Conservation (phyloP, 2,797 vertebrate genomes). For the Varecia variegata region DNA sequence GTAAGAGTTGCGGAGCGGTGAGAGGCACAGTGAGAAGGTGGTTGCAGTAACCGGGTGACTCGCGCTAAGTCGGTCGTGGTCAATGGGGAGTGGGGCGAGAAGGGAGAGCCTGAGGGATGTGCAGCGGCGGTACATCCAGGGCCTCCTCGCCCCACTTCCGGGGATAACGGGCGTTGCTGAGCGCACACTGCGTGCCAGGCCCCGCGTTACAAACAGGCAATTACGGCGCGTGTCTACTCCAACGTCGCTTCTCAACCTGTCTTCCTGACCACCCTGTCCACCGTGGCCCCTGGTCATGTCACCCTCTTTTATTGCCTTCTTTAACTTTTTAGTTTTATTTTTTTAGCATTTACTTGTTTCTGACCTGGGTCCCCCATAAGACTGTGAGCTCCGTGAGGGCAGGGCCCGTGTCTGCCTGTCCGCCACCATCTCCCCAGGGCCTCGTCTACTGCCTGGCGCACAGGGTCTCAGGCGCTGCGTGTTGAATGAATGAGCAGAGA, state of each 20-base stretch:
- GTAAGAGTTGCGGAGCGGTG: neutral
- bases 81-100: neutral
- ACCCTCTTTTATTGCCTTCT: neutral
- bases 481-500: neutral
- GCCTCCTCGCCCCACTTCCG: neutral
- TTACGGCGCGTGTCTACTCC: neutral
- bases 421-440: neutral
- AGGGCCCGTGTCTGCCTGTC: neutral
- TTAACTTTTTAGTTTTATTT: neutral
- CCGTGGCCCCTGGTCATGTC: rapidly evolving
- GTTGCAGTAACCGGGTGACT: too few relatives aligned
- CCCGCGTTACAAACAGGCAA: neutral
- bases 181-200: rapidly evolving
- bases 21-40: neutral
- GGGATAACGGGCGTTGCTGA: rapidly evolving
- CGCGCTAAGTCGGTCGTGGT: rapidly evolving
- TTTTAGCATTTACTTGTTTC: neutral
- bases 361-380: neutral
- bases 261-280: neutral
- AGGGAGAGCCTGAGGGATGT: rapidly evolving
- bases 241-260: neutral
- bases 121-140: rapidly evolving
- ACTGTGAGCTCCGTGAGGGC: neutral
- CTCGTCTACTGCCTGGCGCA: neutral
- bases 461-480: neutral